These are phyloP conservation scores for Plemyria rubiginata DNA, from an alignment of 2,888 invertebrate species.

Conservation along the genomic window DNA sequence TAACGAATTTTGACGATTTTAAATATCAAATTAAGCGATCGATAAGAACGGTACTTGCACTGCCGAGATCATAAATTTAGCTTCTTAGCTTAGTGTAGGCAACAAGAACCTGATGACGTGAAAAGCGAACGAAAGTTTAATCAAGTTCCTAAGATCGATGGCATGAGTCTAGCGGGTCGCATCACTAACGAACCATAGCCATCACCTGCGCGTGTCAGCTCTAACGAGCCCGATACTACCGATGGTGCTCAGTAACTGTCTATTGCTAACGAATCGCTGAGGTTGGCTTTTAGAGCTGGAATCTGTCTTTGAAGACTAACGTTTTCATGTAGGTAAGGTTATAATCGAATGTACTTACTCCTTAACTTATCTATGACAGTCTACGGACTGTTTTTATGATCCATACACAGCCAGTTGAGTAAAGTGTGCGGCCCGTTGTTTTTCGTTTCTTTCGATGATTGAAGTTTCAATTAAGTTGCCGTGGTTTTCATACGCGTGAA, in stretches of 20 bases:
- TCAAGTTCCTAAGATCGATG: slow-evolving; percentile 42
- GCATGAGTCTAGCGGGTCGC: slow-evolving; percentile 46
- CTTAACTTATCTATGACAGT: too few relatives aligned
- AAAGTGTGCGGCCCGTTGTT: background rate
- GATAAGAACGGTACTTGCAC: too few relatives aligned
- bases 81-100: too few relatives aligned
- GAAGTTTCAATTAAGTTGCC: too few relatives aligned
- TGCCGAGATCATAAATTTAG: too few relatives aligned
- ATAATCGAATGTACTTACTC: background rate
- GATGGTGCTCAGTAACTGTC: slow-evolving; percentile 36
- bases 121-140: slow-evolving; percentile 10
- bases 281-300: slow-evolving; percentile 10
- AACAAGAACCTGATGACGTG: background rate
- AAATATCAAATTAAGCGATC: too few relatives aligned
- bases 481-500: too few relatives aligned
- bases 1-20: too few relatives aligned
- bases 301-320: slow-evolving; percentile 8
- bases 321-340: background rate
- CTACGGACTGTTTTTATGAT: too few relatives aligned
- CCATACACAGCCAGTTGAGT: too few relatives aligned
- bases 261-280: slow-evolving; percentile 25
- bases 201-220: slow-evolving; percentile 60
- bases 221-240: slow-evolving; percentile 54
- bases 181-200: slow-evolving; percentile 69
- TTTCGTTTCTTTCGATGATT: too few relatives aligned